Conservation (phyloP, 2,888 invertebrate species). For the Agrilus biguttatus region DNA sequence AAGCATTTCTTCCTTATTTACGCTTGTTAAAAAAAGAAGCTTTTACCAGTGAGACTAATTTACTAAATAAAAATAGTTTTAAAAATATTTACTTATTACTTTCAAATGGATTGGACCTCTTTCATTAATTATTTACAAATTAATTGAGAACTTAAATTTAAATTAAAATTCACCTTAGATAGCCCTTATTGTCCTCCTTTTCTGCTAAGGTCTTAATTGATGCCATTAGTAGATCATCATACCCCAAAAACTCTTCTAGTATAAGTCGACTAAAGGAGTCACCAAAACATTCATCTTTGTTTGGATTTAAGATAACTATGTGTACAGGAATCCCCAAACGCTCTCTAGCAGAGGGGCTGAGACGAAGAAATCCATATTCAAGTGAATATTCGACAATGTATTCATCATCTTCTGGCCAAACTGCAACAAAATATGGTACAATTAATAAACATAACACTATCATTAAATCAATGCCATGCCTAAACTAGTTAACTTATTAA, state of each 20-base stretch:
- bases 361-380: constrained; percentile 88
- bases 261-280: constrained; percentile 77
- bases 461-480: background rate
- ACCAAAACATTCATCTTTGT: constrained; percentile 83
- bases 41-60: no score
- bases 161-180: constrained; percentile 46
- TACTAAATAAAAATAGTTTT: no score
- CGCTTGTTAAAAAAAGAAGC: no score
- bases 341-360: constrained; percentile 75
- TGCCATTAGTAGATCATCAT: constrained; percentile 93
- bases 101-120: background rate
- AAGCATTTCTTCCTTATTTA: no score
- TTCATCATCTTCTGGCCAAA: constrained; percentile 74
- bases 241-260: constrained; percentile 86
- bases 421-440: constrained; percentile 17
- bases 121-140: no score
- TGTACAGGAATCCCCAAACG: constrained; percentile 84
- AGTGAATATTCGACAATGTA: constrained; percentile 96
- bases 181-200: constrained; percentile 92
- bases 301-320: constrained; percentile 76
- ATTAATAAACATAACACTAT: constrained; percentile 2
- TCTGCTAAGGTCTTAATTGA: constrained; percentile 91
- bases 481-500: background rate
- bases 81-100: background rate
- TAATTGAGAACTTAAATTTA: background rate